phyloP scores from a whole-genome alignment of 2,888 invertebrate genomes.

The Crocallis elinguaria region DNA sequence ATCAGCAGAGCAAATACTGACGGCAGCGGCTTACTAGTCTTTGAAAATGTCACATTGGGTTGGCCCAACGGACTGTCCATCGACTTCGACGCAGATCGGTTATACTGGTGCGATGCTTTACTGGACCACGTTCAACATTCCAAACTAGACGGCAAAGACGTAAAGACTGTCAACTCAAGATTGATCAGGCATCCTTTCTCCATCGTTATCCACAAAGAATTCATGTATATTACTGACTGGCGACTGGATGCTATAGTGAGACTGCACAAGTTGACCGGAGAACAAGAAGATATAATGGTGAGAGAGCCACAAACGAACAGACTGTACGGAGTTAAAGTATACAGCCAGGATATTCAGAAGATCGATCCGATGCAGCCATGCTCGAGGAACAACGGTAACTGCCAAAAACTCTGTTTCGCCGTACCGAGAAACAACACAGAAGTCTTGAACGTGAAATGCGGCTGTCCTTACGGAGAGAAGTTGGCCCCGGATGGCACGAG shows the following conservation, averaged over 20 bases:
- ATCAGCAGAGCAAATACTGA: constrained; percentile 97
- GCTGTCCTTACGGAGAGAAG: constrained; percentile 97
- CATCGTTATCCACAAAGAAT: constrained; percentile 94
- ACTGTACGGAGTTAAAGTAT: constrained; percentile 96
- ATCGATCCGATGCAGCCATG: constrained; percentile 92
- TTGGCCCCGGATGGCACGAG: constrained; percentile 88
- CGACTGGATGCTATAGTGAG: constrained; percentile 96
- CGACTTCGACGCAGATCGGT: constrained; percentile 93
- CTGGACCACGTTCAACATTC: constrained; percentile 98
- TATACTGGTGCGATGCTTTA: constrained; percentile 99
- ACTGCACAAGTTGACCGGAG: constrained; percentile 94
- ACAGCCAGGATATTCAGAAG: constrained; percentile 90
- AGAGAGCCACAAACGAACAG: constrained; percentile 95
- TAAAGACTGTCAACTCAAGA: constrained; percentile 94
- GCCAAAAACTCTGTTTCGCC: constrained; percentile 98
- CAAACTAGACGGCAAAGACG: constrained; percentile 95
- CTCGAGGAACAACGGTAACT: constrained; percentile 93
- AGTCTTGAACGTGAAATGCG: constrained; percentile 89
- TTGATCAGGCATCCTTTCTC: constrained; percentile 96
- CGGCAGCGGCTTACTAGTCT: constrained; percentile 93
- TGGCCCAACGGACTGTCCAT: constrained; percentile 99
- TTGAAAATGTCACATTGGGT: constrained; percentile 95
- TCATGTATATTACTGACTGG: constrained; percentile 99
- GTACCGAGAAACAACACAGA: constrained; percentile 87
- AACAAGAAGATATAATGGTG: constrained; percentile 93